A percentile compares a stretch with the other conserved stretches of the same genome.
phyloP scores from a whole-genome alignment of 1,140 invertebrate genomes.

The Brevipalpus yothersi region DNA sequence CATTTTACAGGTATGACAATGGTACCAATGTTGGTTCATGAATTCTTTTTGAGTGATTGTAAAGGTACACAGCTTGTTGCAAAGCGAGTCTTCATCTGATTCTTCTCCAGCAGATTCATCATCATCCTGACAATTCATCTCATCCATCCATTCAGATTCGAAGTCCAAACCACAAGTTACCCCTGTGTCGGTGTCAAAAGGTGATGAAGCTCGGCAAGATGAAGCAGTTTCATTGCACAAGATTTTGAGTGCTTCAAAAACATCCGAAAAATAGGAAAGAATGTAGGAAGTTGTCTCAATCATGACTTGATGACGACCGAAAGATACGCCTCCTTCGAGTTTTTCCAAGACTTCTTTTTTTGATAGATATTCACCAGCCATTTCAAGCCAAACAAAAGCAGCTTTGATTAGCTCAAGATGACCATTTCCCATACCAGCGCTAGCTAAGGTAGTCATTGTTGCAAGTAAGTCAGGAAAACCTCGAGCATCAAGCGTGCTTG shows the following conservation, averaged over 20 bases:
- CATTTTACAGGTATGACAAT: constrained; percentile 95
- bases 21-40: constrained; percentile 86
- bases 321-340: constrained; percentile 25
- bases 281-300: constrained; percentile 52
- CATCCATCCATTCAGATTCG: constrained; percentile 56
- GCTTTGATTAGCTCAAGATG: constrained; percentile 54
- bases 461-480: constrained; percentile 57
- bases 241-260: constrained; percentile 33
- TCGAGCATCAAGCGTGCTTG: constrained; percentile 31
- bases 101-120: constrained; percentile 77
- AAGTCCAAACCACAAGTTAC: constrained; percentile 24
- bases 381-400: constrained; percentile 42
- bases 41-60: constrained; percentile 91
- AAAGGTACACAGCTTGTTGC: constrained; percentile 85
- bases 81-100: constrained; percentile 80
- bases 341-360: constrained; percentile 29
- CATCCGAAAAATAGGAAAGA: constrained; percentile 42
- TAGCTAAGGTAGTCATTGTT: constrained; percentile 47
- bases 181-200: neutral
- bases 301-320: constrained; percentile 28
- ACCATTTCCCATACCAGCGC: constrained; percentile 43
- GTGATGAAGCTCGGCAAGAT: neutral
- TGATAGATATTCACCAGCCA: constrained; percentile 28
- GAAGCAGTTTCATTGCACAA: neutral
- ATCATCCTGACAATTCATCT: constrained; percentile 47